These are phyloP conservation scores for Epistrophella euchroma DNA, from an alignment of 2,888 invertebrate genomes.

Conservation along the genomic window DNA sequence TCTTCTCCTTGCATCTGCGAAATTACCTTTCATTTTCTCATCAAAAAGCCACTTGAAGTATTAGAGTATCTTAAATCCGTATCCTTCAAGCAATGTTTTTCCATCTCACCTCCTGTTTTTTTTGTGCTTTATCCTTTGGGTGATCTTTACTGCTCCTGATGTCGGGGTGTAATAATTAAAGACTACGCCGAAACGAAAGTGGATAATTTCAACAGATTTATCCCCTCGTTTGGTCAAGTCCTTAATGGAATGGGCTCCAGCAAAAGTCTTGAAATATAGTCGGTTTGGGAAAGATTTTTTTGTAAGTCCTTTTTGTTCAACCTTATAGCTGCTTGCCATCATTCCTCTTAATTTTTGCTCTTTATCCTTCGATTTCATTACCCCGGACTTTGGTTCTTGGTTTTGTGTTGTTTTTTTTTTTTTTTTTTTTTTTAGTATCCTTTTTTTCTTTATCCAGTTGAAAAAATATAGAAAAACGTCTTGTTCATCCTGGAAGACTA, in stretches of 20 bases:
- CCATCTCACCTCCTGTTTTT: conserved; percentile 14
- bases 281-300: conserved; percentile 33
- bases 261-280: conserved; percentile 44
- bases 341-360: conserved; percentile 67
- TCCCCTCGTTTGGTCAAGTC: conserved; percentile 75
- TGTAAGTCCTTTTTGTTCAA: background rate
- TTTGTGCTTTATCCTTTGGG: conserved; percentile 56
- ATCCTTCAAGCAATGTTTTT: conserved; percentile 56
- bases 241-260: conserved; percentile 34
- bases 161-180: conserved; percentile 72
- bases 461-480: conserved; percentile 40
- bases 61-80: conserved; percentile 45
- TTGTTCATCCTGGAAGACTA: conserved; percentile 67
- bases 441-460: conserved; percentile 21
- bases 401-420: no score
- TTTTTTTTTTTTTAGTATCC: conserved; percentile 45
- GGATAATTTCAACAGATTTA: conserved; percentile 76
- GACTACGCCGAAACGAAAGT: conserved; percentile 71
- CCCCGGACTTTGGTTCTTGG: conserved; percentile 60
- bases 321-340: conserved; percentile 38
- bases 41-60: conserved; percentile 82
- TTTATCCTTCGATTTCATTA: conserved; percentile 76
- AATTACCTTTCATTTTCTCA: conserved; percentile 83
- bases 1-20: conserved; percentile 78
- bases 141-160: conserved; percentile 36